phyloP scores from a whole-genome alignment of 2,888 invertebrate genomes.

The Apocheima hispidaria region DNA sequence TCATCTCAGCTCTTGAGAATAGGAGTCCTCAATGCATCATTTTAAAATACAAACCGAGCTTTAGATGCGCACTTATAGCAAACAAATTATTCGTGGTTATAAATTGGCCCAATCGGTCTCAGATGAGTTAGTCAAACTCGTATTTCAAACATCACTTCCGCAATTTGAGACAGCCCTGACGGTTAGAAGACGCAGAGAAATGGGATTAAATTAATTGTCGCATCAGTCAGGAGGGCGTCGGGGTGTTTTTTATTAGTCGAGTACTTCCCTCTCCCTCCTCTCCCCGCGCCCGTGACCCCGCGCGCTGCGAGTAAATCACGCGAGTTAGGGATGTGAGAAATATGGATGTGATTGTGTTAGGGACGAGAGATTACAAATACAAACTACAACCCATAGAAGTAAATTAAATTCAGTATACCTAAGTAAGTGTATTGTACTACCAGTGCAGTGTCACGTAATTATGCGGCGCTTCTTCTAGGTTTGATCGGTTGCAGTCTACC shows the following conservation, averaged over 20 bases:
- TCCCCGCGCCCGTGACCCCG: conserved; percentile 48
- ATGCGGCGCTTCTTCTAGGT: too few species aligned
- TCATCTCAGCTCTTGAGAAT: too few species aligned
- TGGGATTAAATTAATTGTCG: conserved; percentile 87
- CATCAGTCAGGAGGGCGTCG: conserved; percentile 86
- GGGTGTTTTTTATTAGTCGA: conserved; percentile 87
- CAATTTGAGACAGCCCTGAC: conserved; percentile 66
- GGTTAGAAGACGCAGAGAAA: conserved; percentile 83
- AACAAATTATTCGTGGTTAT: too few species aligned
- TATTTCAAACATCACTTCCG: not conserved
- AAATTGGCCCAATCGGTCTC: not conserved
- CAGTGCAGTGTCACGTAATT: too few species aligned
- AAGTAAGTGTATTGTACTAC: too few species aligned
- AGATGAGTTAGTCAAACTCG: not conserved
- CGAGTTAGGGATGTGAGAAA: conserved; percentile 35
- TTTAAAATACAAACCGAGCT: too few species aligned
- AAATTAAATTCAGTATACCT: too few species aligned
- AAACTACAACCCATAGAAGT: too few species aligned
- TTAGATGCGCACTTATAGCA: too few species aligned
- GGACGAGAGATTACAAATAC: not conserved
- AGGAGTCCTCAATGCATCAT: too few species aligned
- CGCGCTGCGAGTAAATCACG: conserved; percentile 76
- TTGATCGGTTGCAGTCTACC: too few species aligned
- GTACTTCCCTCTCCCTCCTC: conserved; percentile 60
- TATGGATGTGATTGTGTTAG: conserved; percentile 50